These are phyloP conservation scores for Erebia aethiops DNA, from an alignment of 2,888 invertebrate genomes.

Conservation along the genomic window DNA sequence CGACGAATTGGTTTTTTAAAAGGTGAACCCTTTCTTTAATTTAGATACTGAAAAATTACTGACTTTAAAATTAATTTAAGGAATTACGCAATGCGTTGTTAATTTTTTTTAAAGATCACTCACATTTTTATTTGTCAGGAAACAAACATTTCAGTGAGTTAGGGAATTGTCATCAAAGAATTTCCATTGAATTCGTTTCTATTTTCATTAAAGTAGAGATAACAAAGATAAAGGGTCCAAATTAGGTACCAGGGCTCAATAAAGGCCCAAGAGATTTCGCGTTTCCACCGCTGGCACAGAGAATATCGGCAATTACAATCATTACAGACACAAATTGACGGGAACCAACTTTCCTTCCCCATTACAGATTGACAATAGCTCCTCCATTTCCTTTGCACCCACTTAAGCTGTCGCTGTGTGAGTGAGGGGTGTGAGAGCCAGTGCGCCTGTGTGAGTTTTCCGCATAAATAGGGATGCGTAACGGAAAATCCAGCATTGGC, in stretches of 20 bases:
- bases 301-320: slow-evolving; percentile 72
- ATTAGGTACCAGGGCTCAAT: slow-evolving; percentile 38
- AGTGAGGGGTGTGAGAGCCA: slow-evolving; percentile 42
- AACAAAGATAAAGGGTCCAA: slow-evolving; percentile 26
- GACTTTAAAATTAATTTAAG: not conserved
- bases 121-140: not conserved
- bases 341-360: slow-evolving; percentile 73
- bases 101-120: not conserved
- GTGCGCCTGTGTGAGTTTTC: slow-evolving; percentile 47
- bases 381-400: slow-evolving; percentile 71
- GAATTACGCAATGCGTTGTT: slow-evolving; percentile 1
- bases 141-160: not conserved
- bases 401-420: slow-evolving; percentile 58
- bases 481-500: slow-evolving; percentile 59
- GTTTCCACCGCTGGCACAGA: slow-evolving; percentile 39
- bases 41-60: slow-evolving; percentile 5
- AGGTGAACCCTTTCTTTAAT: slow-evolving; percentile 32
- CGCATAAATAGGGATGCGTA: slow-evolving; percentile 58
- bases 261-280: slow-evolving; percentile 38
- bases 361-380: slow-evolving; percentile 75
- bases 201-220: slow-evolving; percentile 22
- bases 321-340: slow-evolving; percentile 72
- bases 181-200: not conserved
- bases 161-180: not conserved
- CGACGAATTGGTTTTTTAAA: slow-evolving; percentile 36